Evolutionary conservation across 2,888 invertebrate species (phyloP).

Genomic region (Chloroclysta siterata): DNA sequence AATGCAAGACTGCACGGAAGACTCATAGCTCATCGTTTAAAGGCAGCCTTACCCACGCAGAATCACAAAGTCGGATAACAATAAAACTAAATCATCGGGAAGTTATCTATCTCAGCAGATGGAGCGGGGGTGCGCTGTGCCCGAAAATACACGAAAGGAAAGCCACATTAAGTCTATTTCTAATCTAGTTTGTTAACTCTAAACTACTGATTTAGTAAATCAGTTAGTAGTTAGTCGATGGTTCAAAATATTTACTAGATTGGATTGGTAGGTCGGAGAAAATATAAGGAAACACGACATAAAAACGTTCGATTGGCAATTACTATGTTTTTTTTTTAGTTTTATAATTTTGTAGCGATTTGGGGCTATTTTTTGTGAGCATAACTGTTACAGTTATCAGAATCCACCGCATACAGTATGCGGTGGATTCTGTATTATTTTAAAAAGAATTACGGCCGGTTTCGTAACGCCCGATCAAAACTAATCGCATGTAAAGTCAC

Average conservation of each 20-base stretch:
- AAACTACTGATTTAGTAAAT: neutral
- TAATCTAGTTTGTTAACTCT: slow-evolving; percentile 49
- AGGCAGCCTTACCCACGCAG: slow-evolving; percentile 41
- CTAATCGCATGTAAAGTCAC: too few relatives aligned
- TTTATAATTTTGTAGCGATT: too few relatives aligned
- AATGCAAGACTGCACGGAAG: neutral
- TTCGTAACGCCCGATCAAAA: too few relatives aligned
- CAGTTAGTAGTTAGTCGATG: too few relatives aligned
- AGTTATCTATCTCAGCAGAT: slow-evolving; percentile 79
- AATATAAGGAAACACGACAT: neutral
- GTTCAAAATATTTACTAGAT: too few relatives aligned
- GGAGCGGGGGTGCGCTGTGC: slow-evolving; percentile 70
- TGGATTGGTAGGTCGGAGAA: neutral
- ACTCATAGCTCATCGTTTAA: neutral
- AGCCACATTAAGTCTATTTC: slow-evolving; percentile 56
- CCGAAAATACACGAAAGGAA: slow-evolving; percentile 61
- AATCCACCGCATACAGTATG: too few relatives aligned
- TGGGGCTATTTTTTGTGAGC: too few relatives aligned
- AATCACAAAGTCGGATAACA: slow-evolving; percentile 73
- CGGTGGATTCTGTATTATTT: too few relatives aligned
- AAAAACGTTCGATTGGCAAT: too few relatives aligned
- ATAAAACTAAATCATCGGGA: slow-evolving; percentile 85
- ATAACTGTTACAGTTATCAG: too few relatives aligned
- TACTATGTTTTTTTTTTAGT: too few relatives aligned
- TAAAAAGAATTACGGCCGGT: too few relatives aligned